Percentiles rank a stretch among this genome's conserved stretches.
These are phyloP conservation scores for Neostethus bicornis DNA, from an alignment of 2,797 vertebrate species.

Conservation along the genomic window DNA sequence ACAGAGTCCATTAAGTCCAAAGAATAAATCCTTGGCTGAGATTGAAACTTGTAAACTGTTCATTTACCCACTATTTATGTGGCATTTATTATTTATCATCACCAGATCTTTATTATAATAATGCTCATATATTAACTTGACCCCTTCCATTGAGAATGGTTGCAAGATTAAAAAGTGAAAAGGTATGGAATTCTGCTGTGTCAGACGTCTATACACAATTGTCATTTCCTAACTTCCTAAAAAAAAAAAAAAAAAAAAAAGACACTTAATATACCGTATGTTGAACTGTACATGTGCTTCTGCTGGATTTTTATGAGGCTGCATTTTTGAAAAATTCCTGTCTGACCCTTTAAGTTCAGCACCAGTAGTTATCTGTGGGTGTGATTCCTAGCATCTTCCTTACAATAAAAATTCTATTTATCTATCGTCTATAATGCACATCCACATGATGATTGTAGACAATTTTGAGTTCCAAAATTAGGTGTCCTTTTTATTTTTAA, in stretches of 20 bases:
- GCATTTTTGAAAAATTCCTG: conserved; percentile 7
- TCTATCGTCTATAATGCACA: too few species aligned
- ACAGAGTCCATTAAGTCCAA: neutral
- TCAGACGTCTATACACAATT: neutral
- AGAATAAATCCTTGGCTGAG: neutral
- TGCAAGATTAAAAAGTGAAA: neutral
- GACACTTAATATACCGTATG: too few species aligned
- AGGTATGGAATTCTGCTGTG: neutral
- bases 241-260: too few species aligned
- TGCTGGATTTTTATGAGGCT: neutral
- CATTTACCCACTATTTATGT: neutral
- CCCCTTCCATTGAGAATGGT: neutral
- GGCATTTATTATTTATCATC: too few species aligned
- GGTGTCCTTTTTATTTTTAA: conserved; percentile 24
- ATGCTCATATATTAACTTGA: neutral
- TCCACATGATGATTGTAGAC: conserved; percentile 28
- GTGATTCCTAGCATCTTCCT: conserved; percentile 19
- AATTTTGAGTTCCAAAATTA: conserved; percentile 28
- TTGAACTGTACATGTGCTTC: neutral
- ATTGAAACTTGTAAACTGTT: neutral
- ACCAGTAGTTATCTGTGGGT: conserved; percentile 18
- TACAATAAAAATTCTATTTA: too few species aligned
- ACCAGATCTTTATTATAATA: neutral
- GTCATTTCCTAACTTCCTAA: neutral
- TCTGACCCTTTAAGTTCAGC: conserved; percentile 4